phyloP scores from a whole-genome alignment of 2,888 invertebrate genomes.

The Tenodera sinensis region DNA sequence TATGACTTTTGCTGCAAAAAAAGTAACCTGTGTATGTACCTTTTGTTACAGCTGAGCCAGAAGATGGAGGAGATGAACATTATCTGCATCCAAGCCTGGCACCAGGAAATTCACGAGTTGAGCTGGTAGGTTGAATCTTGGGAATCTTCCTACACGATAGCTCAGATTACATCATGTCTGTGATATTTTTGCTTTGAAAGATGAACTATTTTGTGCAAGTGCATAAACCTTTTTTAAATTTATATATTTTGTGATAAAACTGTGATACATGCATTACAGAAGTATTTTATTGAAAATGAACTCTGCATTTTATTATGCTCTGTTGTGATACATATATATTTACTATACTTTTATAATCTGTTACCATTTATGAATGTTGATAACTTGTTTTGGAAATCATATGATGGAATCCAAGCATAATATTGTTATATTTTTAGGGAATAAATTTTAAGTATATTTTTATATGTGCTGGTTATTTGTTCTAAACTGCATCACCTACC shows the following conservation, averaged over 20 bases:
- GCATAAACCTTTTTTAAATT: neutral
- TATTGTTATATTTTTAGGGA: neutral
- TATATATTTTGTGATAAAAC: neutral
- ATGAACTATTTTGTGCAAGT: neutral
- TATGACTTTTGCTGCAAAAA: no score
- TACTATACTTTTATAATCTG: neutral
- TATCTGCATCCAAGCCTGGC: conserved; percentile 82
- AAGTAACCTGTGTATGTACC: neutral
- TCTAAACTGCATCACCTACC: neutral
- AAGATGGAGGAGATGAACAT: conserved; percentile 50
- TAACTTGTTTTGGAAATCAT: neutral
- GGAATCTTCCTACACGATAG: neutral
- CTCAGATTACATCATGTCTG: neutral
- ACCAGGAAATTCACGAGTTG: conserved; percentile 54
- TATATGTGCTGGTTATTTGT: neutral
- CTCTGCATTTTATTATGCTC: neutral
- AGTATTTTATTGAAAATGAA: neutral
- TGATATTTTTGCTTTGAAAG: neutral
- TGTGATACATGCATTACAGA: neutral
- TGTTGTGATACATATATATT: neutral
- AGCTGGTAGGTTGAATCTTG: conserved; percentile 56
- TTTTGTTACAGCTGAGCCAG: conserved; percentile 39
- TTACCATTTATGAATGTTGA: neutral
- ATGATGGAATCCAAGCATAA: neutral
- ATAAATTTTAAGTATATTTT: neutral